Base-by-base conservation (phyloP, 2,797 vertebrate genomes). In the Sebastes vulpes region DNA sequence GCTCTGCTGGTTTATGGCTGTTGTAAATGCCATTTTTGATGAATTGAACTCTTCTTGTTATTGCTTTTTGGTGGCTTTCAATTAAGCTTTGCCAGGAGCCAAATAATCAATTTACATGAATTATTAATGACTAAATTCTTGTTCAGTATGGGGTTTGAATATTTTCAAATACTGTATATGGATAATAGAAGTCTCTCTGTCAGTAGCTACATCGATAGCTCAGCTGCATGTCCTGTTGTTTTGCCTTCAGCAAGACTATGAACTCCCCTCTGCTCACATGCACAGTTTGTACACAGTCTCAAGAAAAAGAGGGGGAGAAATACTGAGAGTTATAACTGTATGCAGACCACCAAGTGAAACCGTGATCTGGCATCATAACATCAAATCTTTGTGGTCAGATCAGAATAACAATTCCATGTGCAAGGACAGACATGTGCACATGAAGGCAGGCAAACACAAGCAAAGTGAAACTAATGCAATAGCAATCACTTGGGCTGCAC, bases 191-290 rank as follows among this genome's bases (percentile, higher is more conserved):
- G 65, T 48, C 48, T 31, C 56, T 2, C 4, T 58, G 50, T 54
- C 48, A 50, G 48, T 50, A 50, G 14, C 28, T 65, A 50, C 32
- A 77, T 28, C 2, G 3, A n/a, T 2, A 63, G 26, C 48, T 75
- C 59, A 31, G 20, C 20, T 68, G 57, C 46, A 26, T n/a, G n/a
- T 50, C 14, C 21, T 59, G 35, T 53, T 67, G 35, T 65, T 84
- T 29, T 72, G 53, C 68, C 35, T 10, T 68, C 5, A 54, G 63
- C 57, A 57, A 65, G n/a, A 74, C 48, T 21, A 50, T 68, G 54
- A 69, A 71, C 25, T 56, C 58, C 25, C 10, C 72, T 38, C 59
- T 72, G n/a, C 21, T 60, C 16, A 58, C 14, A 42, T 10, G 29
- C 9, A 53, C 5, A 21, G 14, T 11, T 53, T 29, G 25, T 9